Evolutionary conservation across 2,888 invertebrate species (phyloP), one percentile per base, ranked within the genome.

Genomic region (Agrenia bidenticulata): DNA sequence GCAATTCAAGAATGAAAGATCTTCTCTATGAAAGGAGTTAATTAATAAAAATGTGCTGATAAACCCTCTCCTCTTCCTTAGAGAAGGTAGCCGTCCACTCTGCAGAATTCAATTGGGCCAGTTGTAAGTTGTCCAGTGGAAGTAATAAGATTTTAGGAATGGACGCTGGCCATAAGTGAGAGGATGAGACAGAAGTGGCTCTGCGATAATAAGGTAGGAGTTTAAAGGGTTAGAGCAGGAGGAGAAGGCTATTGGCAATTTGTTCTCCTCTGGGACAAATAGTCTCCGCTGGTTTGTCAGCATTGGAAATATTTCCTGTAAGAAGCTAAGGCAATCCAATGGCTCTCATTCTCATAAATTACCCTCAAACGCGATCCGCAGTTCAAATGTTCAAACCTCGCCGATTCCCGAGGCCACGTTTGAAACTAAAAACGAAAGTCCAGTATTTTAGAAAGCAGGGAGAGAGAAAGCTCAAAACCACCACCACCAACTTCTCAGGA

Each of bases 211-310:
- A 53, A 49, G 50, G 49, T 23, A 49, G 61, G 61, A 61, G 61
- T 53, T 61, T 61, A 61, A 61, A 61, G 61, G 61, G 53, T 54
- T 61, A 51, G 24, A 39, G 45, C 45, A 15, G 19, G 45, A 17
- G 15, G 45, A 17, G 19, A 45, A 19, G 45, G 21, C 61, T 61
- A 61, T 61, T 53, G 61, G 61, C 61, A 61, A 61, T 61, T 61
- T 61, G 61, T 61, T 61, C 53, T 60, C 61, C 53, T 60, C 24
- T 4, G 61, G 61, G 61, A 61, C 61, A 61, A 53, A 61, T 61
- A 42, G 61, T 61, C 61, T 54, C 53, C 26, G 49, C 19, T 41
- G 41, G 61, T 54, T 45, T 45, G 45, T 45, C 45, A 45, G 45
- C 45, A 45, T 45, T 45, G 45, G 15, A 45, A 45, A 45, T 45